phyloP scores from a whole-genome alignment of 2,888 invertebrate genomes.

The Athalia rosae region DNA sequence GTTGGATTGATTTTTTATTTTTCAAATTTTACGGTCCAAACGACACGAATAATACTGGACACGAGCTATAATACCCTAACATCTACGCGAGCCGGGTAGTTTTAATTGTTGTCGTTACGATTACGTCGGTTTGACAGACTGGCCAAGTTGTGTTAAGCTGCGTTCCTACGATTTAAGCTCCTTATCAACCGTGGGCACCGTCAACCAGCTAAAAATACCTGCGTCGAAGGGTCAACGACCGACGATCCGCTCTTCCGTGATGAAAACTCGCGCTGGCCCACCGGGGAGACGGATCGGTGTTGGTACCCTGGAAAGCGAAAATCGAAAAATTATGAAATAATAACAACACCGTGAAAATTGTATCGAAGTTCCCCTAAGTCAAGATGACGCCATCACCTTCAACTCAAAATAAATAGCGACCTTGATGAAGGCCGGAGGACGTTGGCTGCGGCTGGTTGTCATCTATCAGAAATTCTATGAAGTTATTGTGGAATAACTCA shows the following conservation, averaged over 20 bases:
- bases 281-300: background rate
- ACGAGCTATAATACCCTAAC: too few relatives aligned
- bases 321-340: too few relatives aligned
- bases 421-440: conserved; percentile 35
- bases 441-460: background rate
- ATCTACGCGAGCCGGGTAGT: too few relatives aligned
- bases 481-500: conserved; percentile 30
- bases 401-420: conserved; percentile 36
- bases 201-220: conserved; percentile 10
- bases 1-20: too few relatives aligned
- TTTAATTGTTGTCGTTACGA: too few relatives aligned
- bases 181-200: background rate
- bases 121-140: too few relatives aligned
- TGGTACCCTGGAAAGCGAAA: too few relatives aligned
- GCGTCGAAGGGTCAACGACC: conserved; percentile 4
- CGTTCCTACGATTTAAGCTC: too few relatives aligned
- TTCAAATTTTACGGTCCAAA: too few relatives aligned
- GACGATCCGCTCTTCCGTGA: conserved; percentile 4
- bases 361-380: background rate
- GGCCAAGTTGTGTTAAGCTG: too few relatives aligned
- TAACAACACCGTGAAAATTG: too few relatives aligned
- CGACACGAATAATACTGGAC: too few relatives aligned
- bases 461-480: conserved; percentile 3
- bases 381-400: conserved; percentile 30
- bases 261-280: background rate